Conservation (phyloP, 2,113 vertebrate genomes). For the Brachionichthys hirsutus region DNA sequence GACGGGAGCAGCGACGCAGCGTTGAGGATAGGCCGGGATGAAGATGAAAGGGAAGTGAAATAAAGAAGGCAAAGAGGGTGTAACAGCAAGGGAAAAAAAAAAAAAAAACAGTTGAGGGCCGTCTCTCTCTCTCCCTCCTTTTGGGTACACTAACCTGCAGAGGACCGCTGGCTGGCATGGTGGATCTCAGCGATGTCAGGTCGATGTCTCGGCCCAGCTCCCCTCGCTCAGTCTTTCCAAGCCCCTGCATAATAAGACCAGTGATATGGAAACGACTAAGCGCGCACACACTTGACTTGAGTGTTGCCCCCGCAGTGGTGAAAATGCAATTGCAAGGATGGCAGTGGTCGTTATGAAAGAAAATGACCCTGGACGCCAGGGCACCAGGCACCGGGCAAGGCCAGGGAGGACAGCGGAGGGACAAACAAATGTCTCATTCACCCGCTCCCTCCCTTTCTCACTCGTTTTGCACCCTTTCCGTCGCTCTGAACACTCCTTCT, state of each 20-base stretch:
- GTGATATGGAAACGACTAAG: conserved; percentile 1
- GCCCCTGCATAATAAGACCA: conserved; percentile 64
- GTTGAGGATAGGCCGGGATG: conserved; percentile 13
- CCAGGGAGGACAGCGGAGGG: conserved; percentile 43
- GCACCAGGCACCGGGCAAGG: conserved; percentile 52
- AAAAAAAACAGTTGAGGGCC: no score
- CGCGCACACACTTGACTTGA: conserved; percentile 9
- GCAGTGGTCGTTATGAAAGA: conserved; percentile 46
- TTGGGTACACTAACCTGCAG: conserved; percentile 64
- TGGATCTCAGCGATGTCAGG: conserved; percentile 73
- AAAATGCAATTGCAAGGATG: conserved; percentile 51
- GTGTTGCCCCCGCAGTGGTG: conserved; percentile 29
- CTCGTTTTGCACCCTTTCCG: conserved; percentile 25
- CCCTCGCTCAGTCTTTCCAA: conserved; percentile 68
- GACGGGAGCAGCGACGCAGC: conserved; percentile 39
- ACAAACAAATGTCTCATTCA: conserved; percentile 67
- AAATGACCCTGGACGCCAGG: conserved; percentile 51
- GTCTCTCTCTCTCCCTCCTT: background rate
- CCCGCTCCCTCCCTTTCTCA: conserved; percentile 25
- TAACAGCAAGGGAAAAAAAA: no score
- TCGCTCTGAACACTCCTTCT: conserved; percentile 6
- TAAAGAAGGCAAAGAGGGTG: conserved; percentile 1
- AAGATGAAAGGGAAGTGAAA: conserved; percentile 13
- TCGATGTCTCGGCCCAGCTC: conserved; percentile 71
- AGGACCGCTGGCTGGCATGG: conserved; percentile 71